Base-by-base conservation (phyloP, 1,140 invertebrate genomes). In the Rhysida immarginata region DNA sequence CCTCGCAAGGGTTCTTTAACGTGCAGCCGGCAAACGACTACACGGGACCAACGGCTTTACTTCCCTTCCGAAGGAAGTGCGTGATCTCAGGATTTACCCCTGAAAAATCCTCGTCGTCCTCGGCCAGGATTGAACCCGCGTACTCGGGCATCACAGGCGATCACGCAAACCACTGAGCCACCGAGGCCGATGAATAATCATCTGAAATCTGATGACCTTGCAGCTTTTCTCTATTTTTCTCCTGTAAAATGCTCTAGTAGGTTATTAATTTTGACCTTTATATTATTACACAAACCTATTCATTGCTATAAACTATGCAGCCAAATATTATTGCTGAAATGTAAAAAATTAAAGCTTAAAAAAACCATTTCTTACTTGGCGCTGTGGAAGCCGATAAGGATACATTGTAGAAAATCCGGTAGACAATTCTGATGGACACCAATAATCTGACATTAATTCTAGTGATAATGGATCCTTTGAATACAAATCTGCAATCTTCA, bases 361-460 rank as follows among this genome's bases (percentile, higher is more conserved):
- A n/a, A n/a, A n/a, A n/a, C n/a, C n/a, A n/a, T n/a, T n/a, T 57
- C 45, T 26, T 58, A 70, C 70, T 63, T 73, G 71, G 65, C 66
- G 62, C 54, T 70, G 71, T 13, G 66, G 64, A 45, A 68, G 66
- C 54, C 66, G 59, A 57, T 67, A 51, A 20, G 42, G 51, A 54
- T 46, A 59, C 24, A 27, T 51, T 11, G 49, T 51, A 26, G 49
- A 51, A 24, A 51, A 2, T 45, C 29, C 23, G 51, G 48, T 8
- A 57, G 58, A 26, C 18, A 45, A 53, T 26, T 84, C 81, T 50
- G 77, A 73, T 2, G 81, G 78, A 59, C 78, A 83, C 90, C 90
- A 95, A 70, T 84, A 96, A 60, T 91, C 86, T 61, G 83, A 68
- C 1, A 80, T 78, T 24, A 87, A 70, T 45, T 84, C 78, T 26